Conservation (phyloP, 2,797 vertebrate species). For the Ctenopoma kingsleyae region DNA sequence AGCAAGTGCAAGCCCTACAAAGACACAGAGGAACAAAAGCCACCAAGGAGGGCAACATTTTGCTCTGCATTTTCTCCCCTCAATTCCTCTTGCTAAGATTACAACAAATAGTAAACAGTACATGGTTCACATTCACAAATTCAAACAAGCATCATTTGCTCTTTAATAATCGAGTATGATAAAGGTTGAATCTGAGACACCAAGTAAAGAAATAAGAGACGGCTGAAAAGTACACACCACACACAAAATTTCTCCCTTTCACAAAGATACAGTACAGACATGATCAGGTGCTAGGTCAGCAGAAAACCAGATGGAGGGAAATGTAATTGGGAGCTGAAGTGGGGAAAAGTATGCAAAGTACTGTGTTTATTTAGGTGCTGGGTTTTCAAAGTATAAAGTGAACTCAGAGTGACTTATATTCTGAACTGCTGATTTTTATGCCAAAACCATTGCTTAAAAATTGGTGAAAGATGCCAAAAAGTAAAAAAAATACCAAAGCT, state of each 20-base stretch:
- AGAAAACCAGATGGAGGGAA: slow-evolving; percentile 47
- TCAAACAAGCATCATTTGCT: slow-evolving; percentile 25
- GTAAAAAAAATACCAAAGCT: background rate
- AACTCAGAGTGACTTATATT: background rate
- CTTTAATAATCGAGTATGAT: slow-evolving; percentile 33
- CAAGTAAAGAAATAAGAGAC: slow-evolving; percentile 27
- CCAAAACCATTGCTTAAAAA: slow-evolving; percentile 1
- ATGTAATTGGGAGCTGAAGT: slow-evolving; percentile 31
- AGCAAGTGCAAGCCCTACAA: slow-evolving; percentile 84
- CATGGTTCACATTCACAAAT: slow-evolving; percentile 22
- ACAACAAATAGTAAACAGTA: slow-evolving; percentile 37
- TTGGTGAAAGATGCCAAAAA: background rate
- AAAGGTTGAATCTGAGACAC: slow-evolving; percentile 29
- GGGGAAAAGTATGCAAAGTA: slow-evolving; percentile 39
- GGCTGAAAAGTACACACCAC: slow-evolving; percentile 24
- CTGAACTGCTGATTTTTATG: slow-evolving; percentile 12
- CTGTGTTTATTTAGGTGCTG: slow-evolving; percentile 42
- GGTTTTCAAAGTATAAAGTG: slow-evolving; percentile 21
- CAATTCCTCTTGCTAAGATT: slow-evolving; percentile 50
- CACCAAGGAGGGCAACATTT: slow-evolving; percentile 81
- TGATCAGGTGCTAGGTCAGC: slow-evolving; percentile 20
- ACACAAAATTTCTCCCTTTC: slow-evolving; percentile 15
- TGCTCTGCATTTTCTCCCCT: slow-evolving; percentile 59
- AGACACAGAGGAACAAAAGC: slow-evolving; percentile 85
- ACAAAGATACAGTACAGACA: background rate